Evolutionary conservation across 2,113 vertebrate species (phyloP).

Genomic region (Channa maculata): DNA sequence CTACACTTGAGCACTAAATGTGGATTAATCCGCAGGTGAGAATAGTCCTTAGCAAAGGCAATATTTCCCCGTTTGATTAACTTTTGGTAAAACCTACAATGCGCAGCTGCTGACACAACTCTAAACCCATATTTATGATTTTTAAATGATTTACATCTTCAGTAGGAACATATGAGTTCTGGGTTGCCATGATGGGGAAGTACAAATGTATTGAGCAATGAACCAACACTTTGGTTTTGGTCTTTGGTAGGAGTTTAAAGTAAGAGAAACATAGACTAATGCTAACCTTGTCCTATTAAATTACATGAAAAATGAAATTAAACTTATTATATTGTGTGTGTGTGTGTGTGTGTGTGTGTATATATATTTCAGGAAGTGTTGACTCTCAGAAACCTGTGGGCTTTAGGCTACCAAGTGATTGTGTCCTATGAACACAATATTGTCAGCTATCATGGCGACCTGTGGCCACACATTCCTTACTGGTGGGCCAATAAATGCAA

Average conservation of each 20-base stretch:
- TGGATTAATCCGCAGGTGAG: not conserved
- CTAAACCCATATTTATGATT: not conserved
- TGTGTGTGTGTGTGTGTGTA: not conserved
- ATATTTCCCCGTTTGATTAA: not conserved
- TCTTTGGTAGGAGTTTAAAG: not conserved
- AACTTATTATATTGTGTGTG: not conserved
- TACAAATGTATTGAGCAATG: not conserved
- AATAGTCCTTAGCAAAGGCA: not conserved
- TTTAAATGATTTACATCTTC: not conserved
- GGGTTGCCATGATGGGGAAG: too few species aligned
- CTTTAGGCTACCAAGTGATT: slow-evolving; percentile 78
- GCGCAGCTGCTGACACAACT: not conserved
- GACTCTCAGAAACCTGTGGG: slow-evolving; percentile 82
- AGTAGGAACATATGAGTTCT: not conserved
- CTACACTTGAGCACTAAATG: not conserved
- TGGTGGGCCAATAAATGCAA: slow-evolving; percentile 87
- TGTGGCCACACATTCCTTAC: slow-evolving; percentile 85
- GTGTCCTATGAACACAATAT: slow-evolving; percentile 82
- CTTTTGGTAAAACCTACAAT: not conserved
- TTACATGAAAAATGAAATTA: not conserved
- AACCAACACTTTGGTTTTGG: not conserved
- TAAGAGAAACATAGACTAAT: not conserved
- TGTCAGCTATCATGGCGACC: slow-evolving; percentile 65
- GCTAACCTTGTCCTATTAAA: not conserved
- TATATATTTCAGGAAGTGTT: slow-evolving; percentile 72